A percentile compares a stretch with the other conserved stretches of the same genome.
Conservation (phyloP, 2,888 invertebrate genomes). For the Timandra comae region DNA sequence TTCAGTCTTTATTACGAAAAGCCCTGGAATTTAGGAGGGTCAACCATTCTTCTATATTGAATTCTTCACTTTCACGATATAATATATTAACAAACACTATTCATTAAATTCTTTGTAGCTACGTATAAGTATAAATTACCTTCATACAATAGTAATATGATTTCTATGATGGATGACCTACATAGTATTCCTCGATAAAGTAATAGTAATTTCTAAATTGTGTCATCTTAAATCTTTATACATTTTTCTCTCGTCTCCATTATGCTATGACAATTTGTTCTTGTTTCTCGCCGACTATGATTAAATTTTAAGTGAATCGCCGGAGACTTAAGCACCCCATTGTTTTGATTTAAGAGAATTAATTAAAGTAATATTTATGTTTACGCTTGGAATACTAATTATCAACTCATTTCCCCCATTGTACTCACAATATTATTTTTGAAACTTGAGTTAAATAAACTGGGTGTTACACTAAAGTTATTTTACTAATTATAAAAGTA, state of each 20-base stretch:
- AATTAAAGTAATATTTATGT: slow-evolving; percentile 52
- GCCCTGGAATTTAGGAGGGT: slow-evolving; percentile 38
- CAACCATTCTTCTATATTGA: slow-evolving; percentile 35
- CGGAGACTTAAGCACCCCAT: slow-evolving; percentile 43
- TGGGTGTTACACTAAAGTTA: too few relatives aligned
- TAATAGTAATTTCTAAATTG: too few relatives aligned
- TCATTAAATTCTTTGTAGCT: not conserved
- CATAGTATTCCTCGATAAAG: too few relatives aligned
- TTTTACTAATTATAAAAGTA: too few relatives aligned
- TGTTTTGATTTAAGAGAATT: slow-evolving; percentile 67
- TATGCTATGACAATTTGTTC: slow-evolving; percentile 46
- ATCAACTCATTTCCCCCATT: not conserved
- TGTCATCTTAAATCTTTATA: too few relatives aligned
- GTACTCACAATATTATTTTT: slow-evolving; percentile 14
- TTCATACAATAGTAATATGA: too few relatives aligned
- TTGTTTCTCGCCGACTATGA: slow-evolving; percentile 41
- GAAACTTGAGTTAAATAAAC: too few relatives aligned
- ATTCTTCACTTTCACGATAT: slow-evolving; percentile 33
- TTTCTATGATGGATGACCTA: too few relatives aligned
- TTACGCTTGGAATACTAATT: slow-evolving; percentile 25
- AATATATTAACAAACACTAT: not conserved
- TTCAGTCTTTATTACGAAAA: slow-evolving; percentile 37
- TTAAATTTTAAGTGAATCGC: slow-evolving; percentile 59
- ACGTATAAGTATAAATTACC: not conserved
- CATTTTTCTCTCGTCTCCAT: too few relatives aligned